These are phyloP conservation scores for Panopea generosa DNA, from an alignment of 2,888 invertebrate species.

Conservation along the genomic window DNA sequence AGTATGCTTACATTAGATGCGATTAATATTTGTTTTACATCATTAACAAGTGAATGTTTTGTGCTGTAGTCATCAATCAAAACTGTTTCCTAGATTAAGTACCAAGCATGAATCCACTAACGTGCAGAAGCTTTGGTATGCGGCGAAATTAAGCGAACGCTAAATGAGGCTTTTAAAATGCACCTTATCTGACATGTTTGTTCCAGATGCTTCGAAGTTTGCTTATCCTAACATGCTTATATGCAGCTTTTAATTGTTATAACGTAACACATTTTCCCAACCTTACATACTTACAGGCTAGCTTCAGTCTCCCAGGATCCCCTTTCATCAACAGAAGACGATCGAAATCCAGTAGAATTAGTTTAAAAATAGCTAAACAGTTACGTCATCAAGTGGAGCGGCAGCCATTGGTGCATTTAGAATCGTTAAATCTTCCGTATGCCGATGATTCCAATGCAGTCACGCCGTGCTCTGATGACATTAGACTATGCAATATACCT, in stretches of 20 bases:
- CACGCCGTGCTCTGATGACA: constrained; percentile 98
- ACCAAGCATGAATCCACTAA: too few relatives aligned
- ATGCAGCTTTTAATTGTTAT: background rate
- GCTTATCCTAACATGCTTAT: constrained; percentile 9
- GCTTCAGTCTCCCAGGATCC: constrained; percentile 98
- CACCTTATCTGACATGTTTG: too few relatives aligned
- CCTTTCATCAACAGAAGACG: constrained; percentile 95
- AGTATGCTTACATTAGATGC: too few relatives aligned
- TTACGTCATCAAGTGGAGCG: constrained; percentile 88
- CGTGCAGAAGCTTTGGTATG: too few relatives aligned
- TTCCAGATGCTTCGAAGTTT: background rate
- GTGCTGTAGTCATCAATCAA: too few relatives aligned
- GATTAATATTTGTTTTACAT: too few relatives aligned
- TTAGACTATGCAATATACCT: constrained; percentile 81
- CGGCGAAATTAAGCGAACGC: too few relatives aligned
- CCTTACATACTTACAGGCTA: constrained; percentile 89
- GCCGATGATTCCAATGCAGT: constrained; percentile 99
- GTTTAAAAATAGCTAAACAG: constrained; percentile 83
- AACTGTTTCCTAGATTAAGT: too few relatives aligned
- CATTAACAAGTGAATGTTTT: too few relatives aligned
- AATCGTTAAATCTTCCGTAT: constrained; percentile 90
- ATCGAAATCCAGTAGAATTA: constrained; percentile 91
- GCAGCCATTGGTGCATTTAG: constrained; percentile 97
- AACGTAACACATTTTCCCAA: background rate
- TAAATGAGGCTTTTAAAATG: too few relatives aligned